Evolutionary conservation across 2,888 invertebrate species (phyloP), one percentile per base, ranked within the genome.

Genomic region (Meandrusa payeni): DNA sequence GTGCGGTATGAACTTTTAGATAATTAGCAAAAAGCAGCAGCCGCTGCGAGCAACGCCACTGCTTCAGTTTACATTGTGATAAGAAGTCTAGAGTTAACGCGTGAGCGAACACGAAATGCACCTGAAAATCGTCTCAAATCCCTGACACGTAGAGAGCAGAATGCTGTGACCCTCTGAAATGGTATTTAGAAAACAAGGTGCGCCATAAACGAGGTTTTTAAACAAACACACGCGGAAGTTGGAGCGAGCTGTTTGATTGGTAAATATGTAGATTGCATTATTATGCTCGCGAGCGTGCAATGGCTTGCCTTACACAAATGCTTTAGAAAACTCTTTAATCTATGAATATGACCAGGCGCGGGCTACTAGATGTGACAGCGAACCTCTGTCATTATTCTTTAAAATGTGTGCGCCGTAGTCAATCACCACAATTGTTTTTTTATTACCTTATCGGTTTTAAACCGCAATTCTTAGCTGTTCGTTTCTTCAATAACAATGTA

Each of bases 111-210:
- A n/a, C 7, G 2, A 15, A 2, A n/a, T 19, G 11, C 28, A 2
- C 7, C 11, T n/a, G 11, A 22, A 22, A 34, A 15, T 20, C 20
- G 2, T 7, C 41, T 19, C 9, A 12, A 41, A 9, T 6, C 4
- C 4, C 10, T 9, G n/a, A 7, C 2, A 1, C 3, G 2, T 29
- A 37, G 12, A 23, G 29, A 2, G 17, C 9, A 23, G n/a, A 37
- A 9, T 37, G 17, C 36, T 2, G 5, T 23, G 24, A 6, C 1
- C 23, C 6, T n/a, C 10, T 7, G 1, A 6, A 12, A 2, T 10
- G 12, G 17, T 43, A 32, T 44, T 44, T 44, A 44, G 38, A 38
- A 44, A 44, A 44, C 38, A 44, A 38, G 9, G 38, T 27, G n/a
- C 10, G 38, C 26, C 29, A 13, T 38, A 32, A 32, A 32, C 36